Evolutionary conservation across 2,888 invertebrate genomes (phyloP).

Genomic region (Lithophane leautieri): DNA sequence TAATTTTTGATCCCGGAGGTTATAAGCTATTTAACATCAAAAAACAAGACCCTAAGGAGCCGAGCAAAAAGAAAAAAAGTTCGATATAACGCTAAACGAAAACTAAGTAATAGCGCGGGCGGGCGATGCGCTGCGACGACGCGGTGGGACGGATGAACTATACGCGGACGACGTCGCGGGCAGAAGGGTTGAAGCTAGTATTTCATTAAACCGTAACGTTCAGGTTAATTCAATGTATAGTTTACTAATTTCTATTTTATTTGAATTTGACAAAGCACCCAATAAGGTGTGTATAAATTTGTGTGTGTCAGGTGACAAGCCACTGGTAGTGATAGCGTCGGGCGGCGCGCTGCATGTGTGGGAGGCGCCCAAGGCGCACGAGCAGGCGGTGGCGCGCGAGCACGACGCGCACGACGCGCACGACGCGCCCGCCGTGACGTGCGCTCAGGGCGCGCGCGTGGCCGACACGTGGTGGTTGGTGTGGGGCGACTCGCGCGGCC

Average conservation of each 20-base stretch:
- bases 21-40: background rate
- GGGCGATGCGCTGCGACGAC: no score
- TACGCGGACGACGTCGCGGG: background rate
- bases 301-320: slow-evolving; percentile 84
- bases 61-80: background rate
- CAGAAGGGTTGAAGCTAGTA: background rate
- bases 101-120: no score
- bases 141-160: background rate
- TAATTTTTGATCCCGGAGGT: no score
- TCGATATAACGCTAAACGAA: no score
- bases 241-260: background rate
- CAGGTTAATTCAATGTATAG: background rate
- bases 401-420: slow-evolving; percentile 71
- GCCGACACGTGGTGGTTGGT: slow-evolving; percentile 77
- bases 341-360: slow-evolving; percentile 91
- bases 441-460: slow-evolving; percentile 73
- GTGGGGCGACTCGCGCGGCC: slow-evolving; percentile 82
- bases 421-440: slow-evolving; percentile 63
- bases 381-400: slow-evolving; percentile 77
- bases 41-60: background rate
- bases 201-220: background rate
- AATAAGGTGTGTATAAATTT: slow-evolving; percentile 58
- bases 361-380: slow-evolving; percentile 92
- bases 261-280: background rate
- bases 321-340: slow-evolving; percentile 92